Evolutionary conservation across 2,888 invertebrate genomes (phyloP).

Genomic region (Clostera curtula): DNA sequence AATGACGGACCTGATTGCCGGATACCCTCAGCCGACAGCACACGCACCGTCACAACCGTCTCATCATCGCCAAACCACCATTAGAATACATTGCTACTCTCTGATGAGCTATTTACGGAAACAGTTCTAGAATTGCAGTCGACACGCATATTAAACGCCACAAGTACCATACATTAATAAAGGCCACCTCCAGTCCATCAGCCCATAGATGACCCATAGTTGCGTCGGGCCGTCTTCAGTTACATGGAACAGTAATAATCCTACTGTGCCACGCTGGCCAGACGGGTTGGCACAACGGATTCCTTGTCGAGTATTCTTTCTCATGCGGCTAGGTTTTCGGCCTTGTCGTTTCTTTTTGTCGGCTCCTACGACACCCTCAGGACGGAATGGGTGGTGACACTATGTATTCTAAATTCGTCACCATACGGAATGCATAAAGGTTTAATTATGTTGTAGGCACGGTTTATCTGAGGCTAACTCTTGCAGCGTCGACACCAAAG

Average conservation of each 20-base stretch:
- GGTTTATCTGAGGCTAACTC: conserved; percentile 6
- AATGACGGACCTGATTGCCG: conserved; percentile 52
- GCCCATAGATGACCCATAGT: too few relatives aligned
- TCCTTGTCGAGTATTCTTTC: too few relatives aligned
- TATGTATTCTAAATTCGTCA: too few relatives aligned
- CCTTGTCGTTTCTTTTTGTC: too few relatives aligned
- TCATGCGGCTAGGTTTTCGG: too few relatives aligned
- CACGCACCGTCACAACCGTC: conserved; percentile 35
- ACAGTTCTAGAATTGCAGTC: conserved; percentile 21
- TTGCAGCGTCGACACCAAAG: conserved; percentile 21
- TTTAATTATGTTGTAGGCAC: conserved; percentile 6
- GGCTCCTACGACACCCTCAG: too few relatives aligned
- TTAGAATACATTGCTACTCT: conserved; percentile 36
- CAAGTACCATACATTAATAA: conserved; percentile 1
- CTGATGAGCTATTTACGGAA: conserved; percentile 31
- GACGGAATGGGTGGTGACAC: too few relatives aligned
- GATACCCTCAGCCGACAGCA: conserved; percentile 35
- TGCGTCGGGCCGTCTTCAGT: too few relatives aligned
- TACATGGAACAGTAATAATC: too few relatives aligned
- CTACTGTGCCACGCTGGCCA: too few relatives aligned
- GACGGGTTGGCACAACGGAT: too few relatives aligned
- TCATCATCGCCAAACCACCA: conserved; percentile 36
- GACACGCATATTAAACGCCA: conserved; percentile 2
- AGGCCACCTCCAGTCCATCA: too few relatives aligned
- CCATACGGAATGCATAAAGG: conserved; percentile 1